These are phyloP conservation scores for Excalfactoria chinensis DNA, from an alignment of 2,113 vertebrate species.

Conservation along the genomic window DNA sequence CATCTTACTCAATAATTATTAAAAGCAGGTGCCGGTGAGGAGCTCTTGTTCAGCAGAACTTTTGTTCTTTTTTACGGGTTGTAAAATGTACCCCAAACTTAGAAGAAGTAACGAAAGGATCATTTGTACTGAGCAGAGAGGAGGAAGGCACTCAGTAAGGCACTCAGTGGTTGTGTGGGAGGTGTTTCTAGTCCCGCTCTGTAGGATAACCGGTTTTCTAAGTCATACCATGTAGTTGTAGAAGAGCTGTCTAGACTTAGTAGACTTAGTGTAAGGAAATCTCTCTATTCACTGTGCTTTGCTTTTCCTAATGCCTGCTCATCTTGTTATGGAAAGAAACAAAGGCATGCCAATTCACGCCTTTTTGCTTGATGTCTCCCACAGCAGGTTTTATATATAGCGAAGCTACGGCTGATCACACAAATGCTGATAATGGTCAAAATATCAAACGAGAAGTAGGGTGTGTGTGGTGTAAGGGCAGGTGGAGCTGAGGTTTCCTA, in stretches of 20 bases:
- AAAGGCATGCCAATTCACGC: neutral
- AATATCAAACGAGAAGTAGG: neutral
- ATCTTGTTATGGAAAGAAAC: neutral
- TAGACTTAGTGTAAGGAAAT: neutral
- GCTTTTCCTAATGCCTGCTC: neutral
- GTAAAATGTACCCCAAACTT: neutral
- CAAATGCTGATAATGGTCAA: neutral
- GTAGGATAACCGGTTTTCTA: neutral
- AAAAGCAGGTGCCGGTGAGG: neutral
- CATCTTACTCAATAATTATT: neutral
- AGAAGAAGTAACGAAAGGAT: neutral
- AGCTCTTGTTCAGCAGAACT: neutral
- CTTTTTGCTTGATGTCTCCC: neutral
- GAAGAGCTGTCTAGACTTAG: neutral
- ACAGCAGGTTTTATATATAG: fast-evolving
- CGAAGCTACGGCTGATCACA: neutral
- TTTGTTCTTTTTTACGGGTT: neutral
- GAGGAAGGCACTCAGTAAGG: neutral
- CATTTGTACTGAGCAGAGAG: neutral
- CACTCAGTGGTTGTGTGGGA: neutral
- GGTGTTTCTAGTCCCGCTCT: neutral
- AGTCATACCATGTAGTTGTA: neutral
- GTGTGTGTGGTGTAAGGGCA: fast-evolving
- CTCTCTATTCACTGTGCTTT: neutral
- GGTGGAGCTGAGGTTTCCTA: neutral